Percentiles rank a stretch among this genome's conserved stretches.
phyloP scores from a whole-genome alignment of 2,113 vertebrate genomes.

The Pygathrix nemaeus region DNA sequence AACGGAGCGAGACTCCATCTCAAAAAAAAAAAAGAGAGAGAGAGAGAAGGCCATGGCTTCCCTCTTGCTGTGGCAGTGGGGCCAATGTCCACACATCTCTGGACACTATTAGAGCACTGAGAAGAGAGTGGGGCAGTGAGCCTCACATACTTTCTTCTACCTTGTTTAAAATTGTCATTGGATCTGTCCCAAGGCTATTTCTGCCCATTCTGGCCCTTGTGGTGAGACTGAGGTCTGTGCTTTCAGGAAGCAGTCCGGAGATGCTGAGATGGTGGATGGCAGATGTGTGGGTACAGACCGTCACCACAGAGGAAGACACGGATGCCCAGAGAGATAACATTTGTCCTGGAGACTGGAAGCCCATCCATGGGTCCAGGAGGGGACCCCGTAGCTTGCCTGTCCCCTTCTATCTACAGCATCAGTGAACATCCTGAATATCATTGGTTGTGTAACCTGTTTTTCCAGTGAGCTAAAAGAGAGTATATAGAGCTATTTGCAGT shows the following conservation, averaged over 20 bases:
- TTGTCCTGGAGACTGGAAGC: background rate
- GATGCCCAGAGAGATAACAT: accelerated
- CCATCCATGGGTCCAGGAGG: accelerated
- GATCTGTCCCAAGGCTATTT: background rate
- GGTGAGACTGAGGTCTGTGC: background rate
- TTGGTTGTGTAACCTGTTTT: background rate
- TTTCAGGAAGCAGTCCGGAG: background rate
- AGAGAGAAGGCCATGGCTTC: background rate
- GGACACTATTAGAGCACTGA: background rate
- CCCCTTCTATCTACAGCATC: background rate
- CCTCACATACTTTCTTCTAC: background rate
- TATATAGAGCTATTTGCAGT: accelerated
- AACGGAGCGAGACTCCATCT: too few relatives aligned
- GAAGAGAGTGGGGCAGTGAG: background rate
- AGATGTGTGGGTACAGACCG: background rate
- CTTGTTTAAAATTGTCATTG: accelerated
- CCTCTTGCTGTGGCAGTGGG: background rate
- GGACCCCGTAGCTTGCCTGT: background rate
- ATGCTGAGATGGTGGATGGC: background rate
- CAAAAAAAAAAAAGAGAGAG: too few relatives aligned
- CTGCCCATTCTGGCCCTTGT: background rate
- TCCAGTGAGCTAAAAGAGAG: background rate
- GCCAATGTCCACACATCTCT: accelerated
- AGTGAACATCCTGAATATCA: background rate
- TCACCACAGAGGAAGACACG: background rate